Evolutionary conservation across 2,797 vertebrate genomes (phyloP).

Genomic region (Schizopygopsis pylzovi): DNA sequence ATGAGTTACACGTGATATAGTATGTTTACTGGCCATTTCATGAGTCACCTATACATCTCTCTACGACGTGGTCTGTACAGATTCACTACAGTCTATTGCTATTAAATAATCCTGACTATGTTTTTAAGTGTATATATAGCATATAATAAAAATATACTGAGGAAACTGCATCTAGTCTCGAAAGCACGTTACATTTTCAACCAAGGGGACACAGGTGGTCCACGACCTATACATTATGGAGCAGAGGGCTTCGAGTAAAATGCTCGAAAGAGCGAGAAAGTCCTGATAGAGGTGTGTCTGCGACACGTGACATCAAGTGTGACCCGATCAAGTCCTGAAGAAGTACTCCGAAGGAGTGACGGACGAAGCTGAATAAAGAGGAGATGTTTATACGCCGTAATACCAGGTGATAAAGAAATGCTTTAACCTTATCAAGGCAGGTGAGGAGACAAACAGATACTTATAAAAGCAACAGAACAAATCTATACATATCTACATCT

Average conservation of each 20-base stretch:
- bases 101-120: constrained; percentile 91
- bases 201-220: constrained; percentile 71
- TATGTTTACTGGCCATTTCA: constrained; percentile 88
- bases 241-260: constrained; percentile 31
- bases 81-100: constrained; percentile 95
- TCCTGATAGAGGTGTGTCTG: constrained; percentile 65
- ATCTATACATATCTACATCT: constrained; percentile 82
- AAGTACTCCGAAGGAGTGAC: constrained; percentile 50
- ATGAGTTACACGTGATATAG: constrained; percentile 46
- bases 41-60: constrained; percentile 81
- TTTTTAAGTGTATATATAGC: constrained; percentile 84
- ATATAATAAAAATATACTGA: constrained; percentile 84
- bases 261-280: constrained; percentile 63
- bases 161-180: constrained; percentile 79
- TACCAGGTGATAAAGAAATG: constrained; percentile 11
- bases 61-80: constrained; percentile 88
- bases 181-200: constrained; percentile 77
- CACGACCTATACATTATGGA: constrained; percentile 54
- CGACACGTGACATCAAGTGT: constrained; percentile 59
- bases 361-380: constrained; percentile 40
- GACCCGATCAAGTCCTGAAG: constrained; percentile 64
- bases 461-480: constrained; percentile 65
- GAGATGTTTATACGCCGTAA: constrained; percentile 6
- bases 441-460: constrained; percentile 62
- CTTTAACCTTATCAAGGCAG: constrained; percentile 9